Evolutionary conservation across 2,797 vertebrate genomes (phyloP).

Genomic region (Sebastiscus tertius): DNA sequence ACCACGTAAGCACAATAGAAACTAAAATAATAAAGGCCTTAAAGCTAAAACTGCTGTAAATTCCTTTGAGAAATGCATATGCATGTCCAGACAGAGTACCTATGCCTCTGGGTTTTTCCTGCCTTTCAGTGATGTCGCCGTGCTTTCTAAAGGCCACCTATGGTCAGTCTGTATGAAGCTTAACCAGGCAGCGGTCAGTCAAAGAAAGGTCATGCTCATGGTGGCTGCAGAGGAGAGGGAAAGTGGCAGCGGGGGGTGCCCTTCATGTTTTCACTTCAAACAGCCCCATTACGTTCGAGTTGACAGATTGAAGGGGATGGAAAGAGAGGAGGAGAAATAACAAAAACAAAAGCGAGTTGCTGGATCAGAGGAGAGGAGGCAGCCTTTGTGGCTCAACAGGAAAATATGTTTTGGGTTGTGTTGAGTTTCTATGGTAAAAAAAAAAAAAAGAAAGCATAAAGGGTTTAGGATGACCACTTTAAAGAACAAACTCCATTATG

Average conservation of each 20-base stretch:
- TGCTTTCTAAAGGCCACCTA: constrained; percentile 57
- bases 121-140: neutral
- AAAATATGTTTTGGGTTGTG: neutral
- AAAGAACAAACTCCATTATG: neutral
- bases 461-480: neutral
- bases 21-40: too few relatives aligned
- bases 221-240: constrained; percentile 51
- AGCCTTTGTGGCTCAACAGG: neutral
- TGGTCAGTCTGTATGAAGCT: constrained; percentile 64
- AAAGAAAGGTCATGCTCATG: constrained; percentile 80
- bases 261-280: constrained; percentile 81
- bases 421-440: neutral
- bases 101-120: constrained; percentile 11
- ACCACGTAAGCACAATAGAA: too few relatives aligned
- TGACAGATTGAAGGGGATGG: constrained; percentile 47
- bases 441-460: neutral
- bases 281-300: constrained; percentile 42
- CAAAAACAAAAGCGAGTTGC: constrained; percentile 28
- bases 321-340: constrained; percentile 37
- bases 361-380: neutral
- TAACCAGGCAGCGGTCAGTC: constrained; percentile 63
- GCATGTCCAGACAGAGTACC: neutral
- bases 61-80: too few relatives aligned
- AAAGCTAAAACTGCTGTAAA: too few relatives aligned
- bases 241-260: constrained; percentile 53